Evolutionary conservation across 2,888 invertebrate species (phyloP), one percentile per base, ranked within the genome.

Genomic region (Cacoxenus indagator): DNA sequence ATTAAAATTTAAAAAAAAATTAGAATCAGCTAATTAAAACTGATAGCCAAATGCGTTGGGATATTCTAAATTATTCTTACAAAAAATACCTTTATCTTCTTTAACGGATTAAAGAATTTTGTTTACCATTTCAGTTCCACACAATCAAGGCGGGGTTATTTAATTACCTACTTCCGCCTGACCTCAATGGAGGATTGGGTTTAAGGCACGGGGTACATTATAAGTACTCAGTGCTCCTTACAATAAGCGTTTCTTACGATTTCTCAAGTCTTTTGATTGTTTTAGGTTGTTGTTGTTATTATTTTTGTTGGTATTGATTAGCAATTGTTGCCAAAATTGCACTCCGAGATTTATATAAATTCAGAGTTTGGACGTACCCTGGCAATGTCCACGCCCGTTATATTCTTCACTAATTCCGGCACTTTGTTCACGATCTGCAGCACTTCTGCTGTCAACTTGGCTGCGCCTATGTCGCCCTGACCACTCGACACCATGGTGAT

Each of bases 401-500:
- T 91, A 59, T 90, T 92, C 87, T 96, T 95, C 51, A 99, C 97
- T 80, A 98, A 92, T 78, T 93, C 93, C 4, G 98, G 98, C 82
- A 99, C 95, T 88, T 94, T 93, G 83, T 94, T 93, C 74, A 99
- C 96, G 86, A 99, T 98, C 87, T 92, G 93, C 81, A 99, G 91
- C 27, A 99, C 95, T 89, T 99, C 99, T 48, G 95, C 95, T 3
- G 98, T 97, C 73, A 99, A 90, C 88, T 97, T 98, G 73, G 96
- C 93, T 0, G 98, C 98, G 31, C 99, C 99, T 37, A 99, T 91
- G 62, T 97, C 95, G 43, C 97, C 95, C 67, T 91, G 91, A 31
- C 98, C 98, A 80, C 94, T 95, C 0, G 97, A 96, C 19, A 99
- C 95, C 98, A 99, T 98, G 5, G 96, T 97, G 73, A 99, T 94